Evolutionary conservation across 2,113 vertebrate genomes (phyloP).

Genomic region (Rhinogobius similis): DNA sequence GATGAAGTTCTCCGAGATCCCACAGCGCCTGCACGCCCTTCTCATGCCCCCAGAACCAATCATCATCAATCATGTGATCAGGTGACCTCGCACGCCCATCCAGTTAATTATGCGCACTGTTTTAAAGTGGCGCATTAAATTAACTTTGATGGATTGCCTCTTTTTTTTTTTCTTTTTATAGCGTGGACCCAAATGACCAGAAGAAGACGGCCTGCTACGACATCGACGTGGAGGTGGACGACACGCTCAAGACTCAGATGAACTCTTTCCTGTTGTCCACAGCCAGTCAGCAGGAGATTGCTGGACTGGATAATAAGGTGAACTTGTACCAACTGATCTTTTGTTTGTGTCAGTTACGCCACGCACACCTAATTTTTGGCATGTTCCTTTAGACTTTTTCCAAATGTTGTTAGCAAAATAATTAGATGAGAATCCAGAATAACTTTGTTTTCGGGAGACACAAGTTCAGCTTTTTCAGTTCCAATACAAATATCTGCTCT

Average conservation of each 20-base stretch:
- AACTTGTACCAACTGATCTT: not conserved
- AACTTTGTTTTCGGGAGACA: too few relatives aligned
- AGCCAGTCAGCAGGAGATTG: conserved; percentile 98
- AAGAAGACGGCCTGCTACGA: conserved; percentile 99
- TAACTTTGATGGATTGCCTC: not conserved
- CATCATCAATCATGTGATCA: conserved; percentile 99
- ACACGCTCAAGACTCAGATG: conserved; percentile 99
- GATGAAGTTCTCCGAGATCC: conserved; percentile 98
- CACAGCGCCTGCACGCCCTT: conserved; percentile 93
- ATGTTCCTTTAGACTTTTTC: too few relatives aligned
- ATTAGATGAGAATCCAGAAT: too few relatives aligned
- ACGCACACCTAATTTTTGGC: too few relatives aligned
- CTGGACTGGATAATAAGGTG: conserved; percentile 98
- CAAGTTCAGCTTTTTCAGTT: too few relatives aligned
- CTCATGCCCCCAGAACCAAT: conserved; percentile 99
- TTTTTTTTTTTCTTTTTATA: conserved; percentile 45
- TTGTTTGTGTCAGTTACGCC: too few relatives aligned
- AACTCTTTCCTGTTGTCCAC: conserved; percentile 98
- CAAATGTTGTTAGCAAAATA: too few relatives aligned
- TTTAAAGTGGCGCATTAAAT: not conserved
- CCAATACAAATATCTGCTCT: too few relatives aligned
- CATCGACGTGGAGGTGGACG: conserved; percentile 99
- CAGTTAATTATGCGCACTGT: not conserved
- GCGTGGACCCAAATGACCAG: conserved; percentile 98
- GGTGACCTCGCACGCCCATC: conserved; percentile 69